Evolutionary conservation across 2,797 vertebrate genomes (phyloP).

Genomic region (Etheostoma perlongum): DNA sequence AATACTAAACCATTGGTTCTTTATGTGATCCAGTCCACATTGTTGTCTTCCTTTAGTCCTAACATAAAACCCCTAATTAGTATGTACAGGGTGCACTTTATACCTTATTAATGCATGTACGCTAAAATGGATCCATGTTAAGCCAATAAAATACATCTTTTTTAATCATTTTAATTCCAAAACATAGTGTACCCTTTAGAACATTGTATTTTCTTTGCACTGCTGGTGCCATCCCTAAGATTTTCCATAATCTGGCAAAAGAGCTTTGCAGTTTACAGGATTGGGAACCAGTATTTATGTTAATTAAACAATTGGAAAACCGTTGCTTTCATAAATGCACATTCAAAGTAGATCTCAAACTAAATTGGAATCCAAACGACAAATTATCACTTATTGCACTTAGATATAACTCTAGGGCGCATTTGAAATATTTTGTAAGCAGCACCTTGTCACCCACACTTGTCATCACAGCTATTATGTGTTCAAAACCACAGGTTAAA

Average conservation of each 20-base stretch:
- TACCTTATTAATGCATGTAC: not conserved
- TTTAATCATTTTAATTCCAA: not conserved
- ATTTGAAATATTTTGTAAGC: slow-evolving; percentile 5
- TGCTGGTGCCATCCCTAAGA: not conserved
- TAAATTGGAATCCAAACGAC: not conserved
- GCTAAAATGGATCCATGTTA: not conserved
- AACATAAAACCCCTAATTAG: not conserved
- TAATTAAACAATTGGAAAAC: not conserved
- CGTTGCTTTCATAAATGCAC: not conserved
- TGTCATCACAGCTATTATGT: slow-evolving; percentile 34
- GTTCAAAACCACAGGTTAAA: slow-evolving; percentile 49
- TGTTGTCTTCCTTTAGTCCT: not conserved
- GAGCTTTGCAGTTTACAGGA: not conserved
- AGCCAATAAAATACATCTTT: not conserved
- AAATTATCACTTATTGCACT: not conserved
- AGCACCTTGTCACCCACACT: slow-evolving; percentile 10
- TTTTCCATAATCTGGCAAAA: not conserved
- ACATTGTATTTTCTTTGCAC: not conserved
- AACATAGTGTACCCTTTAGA: not conserved
- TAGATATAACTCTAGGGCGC: not conserved
- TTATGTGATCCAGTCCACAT: not conserved
- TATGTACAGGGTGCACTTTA: not conserved
- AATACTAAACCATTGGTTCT: not conserved
- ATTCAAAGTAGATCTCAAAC: slow-evolving; percentile 2
- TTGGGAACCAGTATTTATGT: not conserved